A percentile compares a stretch with the other conserved stretches of the same genome.
phyloP scores from a whole-genome alignment of 2,888 invertebrate species.

The Caenorhabditis sulstoni region DNA sequence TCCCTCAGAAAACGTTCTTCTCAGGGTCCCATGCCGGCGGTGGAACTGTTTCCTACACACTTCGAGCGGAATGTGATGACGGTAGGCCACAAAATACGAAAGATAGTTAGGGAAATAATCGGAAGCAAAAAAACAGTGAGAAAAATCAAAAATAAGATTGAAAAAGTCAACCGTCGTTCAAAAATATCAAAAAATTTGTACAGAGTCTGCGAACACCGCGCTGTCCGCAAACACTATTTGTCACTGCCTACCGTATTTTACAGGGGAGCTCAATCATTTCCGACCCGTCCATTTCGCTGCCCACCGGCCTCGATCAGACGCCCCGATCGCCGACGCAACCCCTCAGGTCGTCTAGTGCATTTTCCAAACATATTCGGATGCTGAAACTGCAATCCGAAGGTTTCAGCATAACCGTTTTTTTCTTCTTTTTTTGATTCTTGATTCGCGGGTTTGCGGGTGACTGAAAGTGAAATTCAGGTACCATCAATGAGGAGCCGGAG shows the following conservation, averaged over 20 bases:
- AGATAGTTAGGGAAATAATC: background rate
- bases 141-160: conserved; percentile 1
- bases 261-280: background rate
- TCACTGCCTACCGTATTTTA: background rate
- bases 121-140: background rate
- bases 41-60: conserved; percentile 30
- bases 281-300: conserved; percentile 19
- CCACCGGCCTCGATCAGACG: conserved; percentile 1
- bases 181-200: conserved; percentile 10
- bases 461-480: conserved; percentile 31
- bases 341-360: conserved; percentile 36
- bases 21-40: conserved; percentile 28
- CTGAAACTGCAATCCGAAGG: conserved; percentile 51
- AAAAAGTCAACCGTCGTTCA: too few relatives aligned
- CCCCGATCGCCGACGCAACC: conserved; percentile 37
- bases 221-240: conserved; percentile 9
- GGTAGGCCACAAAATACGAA: conserved; percentile 23
- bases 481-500: conserved; percentile 33
- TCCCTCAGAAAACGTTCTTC: conserved; percentile 32
- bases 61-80: conserved; percentile 34
- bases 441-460: background rate
- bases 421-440: background rate
- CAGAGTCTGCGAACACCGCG: conserved; percentile 15
- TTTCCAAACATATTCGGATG: conserved; percentile 46
- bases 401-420: conserved; percentile 4